These are phyloP conservation scores for Cepaea hortensis DNA, from an alignment of 2,888 invertebrate species.

Conservation along the genomic window DNA sequence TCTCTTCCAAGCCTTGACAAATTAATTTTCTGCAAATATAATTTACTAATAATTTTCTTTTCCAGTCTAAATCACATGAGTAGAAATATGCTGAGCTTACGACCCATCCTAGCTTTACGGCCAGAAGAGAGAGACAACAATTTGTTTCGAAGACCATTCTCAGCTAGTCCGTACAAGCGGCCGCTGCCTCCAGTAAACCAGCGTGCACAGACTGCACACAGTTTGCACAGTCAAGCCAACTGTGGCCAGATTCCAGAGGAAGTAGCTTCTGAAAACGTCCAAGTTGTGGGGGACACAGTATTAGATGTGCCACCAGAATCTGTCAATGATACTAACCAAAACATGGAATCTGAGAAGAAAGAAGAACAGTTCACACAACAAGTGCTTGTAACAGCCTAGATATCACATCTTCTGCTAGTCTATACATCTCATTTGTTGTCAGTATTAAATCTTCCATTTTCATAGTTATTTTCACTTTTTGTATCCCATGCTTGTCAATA, in stretches of 20 bases:
- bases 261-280: neutral
- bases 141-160: conserved; percentile 65
- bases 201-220: neutral
- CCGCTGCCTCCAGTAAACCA: conserved; percentile 44
- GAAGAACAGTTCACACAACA: too few species aligned
- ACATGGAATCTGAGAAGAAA: too few species aligned
- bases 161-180: conserved; percentile 45
- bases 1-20: neutral
- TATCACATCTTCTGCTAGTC: too few species aligned
- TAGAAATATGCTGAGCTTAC: conserved; percentile 59
- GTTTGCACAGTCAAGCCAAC: neutral
- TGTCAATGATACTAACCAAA: too few species aligned
- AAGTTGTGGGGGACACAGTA: too few species aligned
- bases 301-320: too few species aligned
- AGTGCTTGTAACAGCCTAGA: too few species aligned
- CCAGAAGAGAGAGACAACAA: conserved; percentile 68
- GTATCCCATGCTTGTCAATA: too few species aligned
- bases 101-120: conserved; percentile 61
- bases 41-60: neutral
- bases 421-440: too few species aligned
- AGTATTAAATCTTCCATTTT: too few species aligned
- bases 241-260: neutral
- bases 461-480: too few species aligned
- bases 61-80: conserved; percentile 70
- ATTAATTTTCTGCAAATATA: too few species aligned